Evolutionary conservation across 2,797 vertebrate species (phyloP), one percentile per base, ranked within the genome.

Genomic region (Rhinogobio ventralis): DNA sequence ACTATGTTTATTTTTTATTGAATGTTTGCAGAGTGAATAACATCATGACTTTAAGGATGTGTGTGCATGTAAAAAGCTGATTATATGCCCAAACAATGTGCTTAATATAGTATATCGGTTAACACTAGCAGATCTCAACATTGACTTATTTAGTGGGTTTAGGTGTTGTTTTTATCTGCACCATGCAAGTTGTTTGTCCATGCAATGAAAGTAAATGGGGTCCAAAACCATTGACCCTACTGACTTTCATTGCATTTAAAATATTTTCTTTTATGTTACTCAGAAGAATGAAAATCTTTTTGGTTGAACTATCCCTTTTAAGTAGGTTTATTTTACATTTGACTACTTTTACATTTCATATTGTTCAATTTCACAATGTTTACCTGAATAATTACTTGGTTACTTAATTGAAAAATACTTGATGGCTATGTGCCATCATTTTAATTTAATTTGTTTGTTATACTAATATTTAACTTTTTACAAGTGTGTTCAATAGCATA

Each of bases 101-200:
- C 28, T 75, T 36, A 75, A 36, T 36, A 55, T 76, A 17, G 51
- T 39, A 25, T 57, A 5, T 76, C 5, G 4, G 73, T 77, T 62
- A 45, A 77, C 36, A 62, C n/a, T 62, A 10, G 14, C 7, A 36
- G n/a, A 28, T 77, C 36, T 75, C 49, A 39, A n/a, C 30, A 39
- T 23, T 45, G 13, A 60, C 4, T 25, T 42, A 60, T 77, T 60
- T 77, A n/a, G 36, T 62, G 55, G 55, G 60, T 62, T 55, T 60
- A 62, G 55, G 55, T 60, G 55, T 77, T 62, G n/a, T 60, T 77
- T 39, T 17, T 77, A 28, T 76, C 4, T 45, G 36, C 36, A 62
- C 36, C 23, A 19, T 77, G 19, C 6, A 53, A 36, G 23, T 39
- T 53, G 33, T 42, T 81, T 69, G 2, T n/a, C 10, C 1, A 42